A percentile compares a stretch with the other conserved stretches of the same genome.
Conservation (phyloP, 2,888 invertebrate species). For the Zeuzera pyrina region DNA sequence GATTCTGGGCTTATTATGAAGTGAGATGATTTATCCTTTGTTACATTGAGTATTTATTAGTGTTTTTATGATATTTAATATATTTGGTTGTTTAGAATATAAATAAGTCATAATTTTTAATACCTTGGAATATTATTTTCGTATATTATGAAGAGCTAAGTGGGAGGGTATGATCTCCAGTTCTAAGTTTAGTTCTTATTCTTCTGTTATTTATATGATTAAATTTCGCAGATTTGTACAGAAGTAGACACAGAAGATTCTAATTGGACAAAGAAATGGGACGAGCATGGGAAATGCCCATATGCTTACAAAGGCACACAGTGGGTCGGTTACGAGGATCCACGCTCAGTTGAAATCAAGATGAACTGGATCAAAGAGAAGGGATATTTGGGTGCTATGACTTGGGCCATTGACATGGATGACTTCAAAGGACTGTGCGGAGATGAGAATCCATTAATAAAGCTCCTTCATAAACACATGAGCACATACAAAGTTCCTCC, state of each 20-base stretch:
- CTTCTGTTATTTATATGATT: too few relatives aligned
- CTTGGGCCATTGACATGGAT: constrained; percentile 95
- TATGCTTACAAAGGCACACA: constrained; percentile 90
- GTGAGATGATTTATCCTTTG: constrained; percentile 42
- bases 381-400: constrained; percentile 89
- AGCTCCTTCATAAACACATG: constrained; percentile 82
- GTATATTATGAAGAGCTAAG: too few relatives aligned
- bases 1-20: constrained; percentile 91
- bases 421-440: constrained; percentile 91
- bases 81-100: too few relatives aligned
- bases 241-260: constrained; percentile 78
- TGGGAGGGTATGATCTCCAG: too few relatives aligned
- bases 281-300: constrained; percentile 86
- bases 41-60: neutral
- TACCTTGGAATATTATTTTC: too few relatives aligned
- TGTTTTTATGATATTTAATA: too few relatives aligned
- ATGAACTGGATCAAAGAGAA: constrained; percentile 90
- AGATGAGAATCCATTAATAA: constrained; percentile 80
- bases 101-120: too few relatives aligned
- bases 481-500: constrained; percentile 78
- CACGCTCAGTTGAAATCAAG: constrained; percentile 86
- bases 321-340: constrained; percentile 93
- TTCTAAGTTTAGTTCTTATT: too few relatives aligned
- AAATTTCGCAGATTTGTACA: constrained; percentile 78
- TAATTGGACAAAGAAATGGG: constrained; percentile 90